Conservation (phyloP, 2,113 vertebrate species). For the Coracopsis vasa region DNA sequence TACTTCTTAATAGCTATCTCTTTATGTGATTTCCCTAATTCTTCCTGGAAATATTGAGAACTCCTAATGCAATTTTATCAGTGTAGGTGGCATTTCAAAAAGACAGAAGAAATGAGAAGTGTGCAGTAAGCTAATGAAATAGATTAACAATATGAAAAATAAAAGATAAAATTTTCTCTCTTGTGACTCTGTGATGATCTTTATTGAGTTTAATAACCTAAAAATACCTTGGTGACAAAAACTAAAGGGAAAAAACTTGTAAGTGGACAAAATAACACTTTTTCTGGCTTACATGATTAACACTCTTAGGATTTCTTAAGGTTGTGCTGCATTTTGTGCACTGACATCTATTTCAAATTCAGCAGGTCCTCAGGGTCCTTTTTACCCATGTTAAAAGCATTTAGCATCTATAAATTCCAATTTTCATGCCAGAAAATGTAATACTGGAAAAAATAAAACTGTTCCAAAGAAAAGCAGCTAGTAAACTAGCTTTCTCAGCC, state of each 20-base stretch:
- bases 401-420: not conserved
- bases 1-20: not conserved
- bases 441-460: not conserved
- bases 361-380: not conserved
- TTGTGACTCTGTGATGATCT: not conserved
- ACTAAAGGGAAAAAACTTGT: not conserved
- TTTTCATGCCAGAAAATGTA: not conserved
- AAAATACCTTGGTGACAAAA: not conserved
- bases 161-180: not conserved
- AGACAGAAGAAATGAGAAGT: constrained; percentile 16
- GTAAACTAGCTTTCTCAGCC: not conserved
- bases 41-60: constrained; percentile 38
- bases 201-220: not conserved
- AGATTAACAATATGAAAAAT: not conserved
- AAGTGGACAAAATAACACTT: not conserved
- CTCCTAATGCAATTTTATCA: constrained; percentile 26
- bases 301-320: not conserved
- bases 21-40: not conserved
- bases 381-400: not conserved
- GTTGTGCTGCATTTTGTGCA: not conserved
- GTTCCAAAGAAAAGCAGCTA: not conserved
- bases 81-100: constrained; percentile 58
- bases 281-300: not conserved
- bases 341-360: not conserved
- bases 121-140: constrained; percentile 10